Evolutionary conservation across 35 echinoderm and acorn worm genomes (phyloP), one percentile per base, ranked within the genome.

Genomic region (Acanthaster planci): DNA sequence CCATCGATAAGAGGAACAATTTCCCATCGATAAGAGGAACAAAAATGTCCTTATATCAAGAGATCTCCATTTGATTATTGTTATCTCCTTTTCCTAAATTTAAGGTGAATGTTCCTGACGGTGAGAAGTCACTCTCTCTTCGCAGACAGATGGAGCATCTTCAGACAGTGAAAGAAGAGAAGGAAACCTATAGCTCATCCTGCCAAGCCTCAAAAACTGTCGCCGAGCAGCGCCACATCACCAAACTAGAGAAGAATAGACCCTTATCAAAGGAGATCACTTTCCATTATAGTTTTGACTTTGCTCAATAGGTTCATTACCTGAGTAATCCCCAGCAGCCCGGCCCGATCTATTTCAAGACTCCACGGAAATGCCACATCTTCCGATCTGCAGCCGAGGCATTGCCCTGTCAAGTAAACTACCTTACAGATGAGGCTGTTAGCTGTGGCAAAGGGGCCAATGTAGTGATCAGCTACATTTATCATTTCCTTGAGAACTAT

Each of bases 231-330:
- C 23, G 54, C 14, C 35, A 39, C 19, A 30, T 16, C 2, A 37
- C 80, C 17, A 83, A 77, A 51, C 29, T 42, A 67, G 44, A 27
- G 40, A 57, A 40, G 39, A 40, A 17, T 55, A 23, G 18, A 1
- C 76, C 80, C 8, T 93, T 67, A 60, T 78, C 83, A 8, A 82
- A 19, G 34, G 18, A 81, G 23, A 53, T 51, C 26, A 14, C 75
- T 2, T 84, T 90, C n/a, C 83, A 94, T 76, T 90, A 94, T 39
- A 78, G 58, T 19, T 90, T 95, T 36, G 88, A 95, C 52, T 95
- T 84, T 76, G 93, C 93, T 9, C 88, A 95, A 57, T 79, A 95
- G 50, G 87, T 90, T 7, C 82, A 91, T 55, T 90, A 60, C 38
- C 88, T 88, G 8, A 54, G 64, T 15, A 52, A 90, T 44, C 93